These are phyloP conservation scores for Mnemiopsis leidyi DNA, from an alignment of 37 sponge, comb jelly and placozoan genomes.

Conservation along the genomic window DNA sequence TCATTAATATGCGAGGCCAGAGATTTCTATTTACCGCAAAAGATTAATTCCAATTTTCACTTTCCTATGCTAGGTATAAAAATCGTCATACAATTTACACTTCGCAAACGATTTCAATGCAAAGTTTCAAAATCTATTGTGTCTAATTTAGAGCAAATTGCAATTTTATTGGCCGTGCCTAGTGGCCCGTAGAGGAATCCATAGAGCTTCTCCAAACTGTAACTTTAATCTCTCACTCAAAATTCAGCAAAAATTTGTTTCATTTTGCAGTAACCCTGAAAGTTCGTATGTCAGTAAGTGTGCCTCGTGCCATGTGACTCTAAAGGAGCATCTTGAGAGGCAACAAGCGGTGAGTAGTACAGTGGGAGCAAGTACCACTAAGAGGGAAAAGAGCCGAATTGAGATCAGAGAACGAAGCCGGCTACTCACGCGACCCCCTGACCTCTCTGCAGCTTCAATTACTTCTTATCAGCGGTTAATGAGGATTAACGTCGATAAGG, in stretches of 20 bases:
- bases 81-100: neutral
- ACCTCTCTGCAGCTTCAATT: neutral
- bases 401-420: neutral
- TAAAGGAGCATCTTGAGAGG: too few species aligned
- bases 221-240: neutral
- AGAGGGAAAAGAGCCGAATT: neutral
- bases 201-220: too few species aligned
- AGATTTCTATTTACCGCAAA: neutral
- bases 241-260: neutral
- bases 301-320: too few species aligned
- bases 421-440: neutral
- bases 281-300: too few species aligned
- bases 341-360: neutral
- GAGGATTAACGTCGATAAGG: constrained; percentile 28
- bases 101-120: neutral
- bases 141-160: neutral
- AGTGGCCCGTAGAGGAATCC: neutral
- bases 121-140: neutral
- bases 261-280: too few species aligned
- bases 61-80: neutral
- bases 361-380: neutral
- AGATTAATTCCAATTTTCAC: constrained; percentile 24
- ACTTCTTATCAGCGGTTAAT: neutral
- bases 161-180: neutral
- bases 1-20: neutral